Evolutionary conservation across 2,888 invertebrate genomes (phyloP).

Genomic region (Phengaris arion): DNA sequence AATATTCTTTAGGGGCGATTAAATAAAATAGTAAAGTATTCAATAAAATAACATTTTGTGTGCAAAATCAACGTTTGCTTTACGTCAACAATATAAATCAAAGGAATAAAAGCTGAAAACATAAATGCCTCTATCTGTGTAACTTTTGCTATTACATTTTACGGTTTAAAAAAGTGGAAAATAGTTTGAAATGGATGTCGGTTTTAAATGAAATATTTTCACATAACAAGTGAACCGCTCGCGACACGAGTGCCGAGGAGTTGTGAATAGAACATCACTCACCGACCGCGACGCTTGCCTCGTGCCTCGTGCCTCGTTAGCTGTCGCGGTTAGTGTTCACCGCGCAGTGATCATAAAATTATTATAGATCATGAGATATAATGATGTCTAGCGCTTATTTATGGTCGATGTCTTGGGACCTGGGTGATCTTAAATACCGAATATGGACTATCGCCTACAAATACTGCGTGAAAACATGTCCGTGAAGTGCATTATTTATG

Average conservation of each 20-base stretch:
- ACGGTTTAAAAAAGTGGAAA: slow-evolving; percentile 16
- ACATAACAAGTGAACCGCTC: slow-evolving; percentile 20
- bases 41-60: background rate
- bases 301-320: slow-evolving; percentile 1
- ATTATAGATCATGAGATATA: background rate
- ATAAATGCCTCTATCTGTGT: slow-evolving; percentile 6
- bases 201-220: slow-evolving; percentile 22
- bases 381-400: background rate
- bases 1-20: background rate
- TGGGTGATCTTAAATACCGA: too few relatives aligned
- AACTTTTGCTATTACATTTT: slow-evolving; percentile 19
- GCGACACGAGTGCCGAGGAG: slow-evolving; percentile 17
- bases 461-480: too few relatives aligned
- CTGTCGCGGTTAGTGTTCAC: slow-evolving; percentile 11
- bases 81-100: slow-evolving; percentile 9
- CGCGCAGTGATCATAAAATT: background rate
- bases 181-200: slow-evolving; percentile 20
- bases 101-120: slow-evolving; percentile 19
- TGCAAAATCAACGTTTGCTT: background rate
- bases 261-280: slow-evolving; percentile 23
- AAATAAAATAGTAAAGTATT: background rate
- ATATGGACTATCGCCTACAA: too few relatives aligned
- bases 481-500: too few relatives aligned
- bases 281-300: background rate
- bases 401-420: background rate